Percentiles rank a stretch among this genome's conserved stretches.
These are phyloP conservation scores for Danaus chrysippus DNA, from an alignment of 2,888 invertebrate genomes.

Conservation along the genomic window DNA sequence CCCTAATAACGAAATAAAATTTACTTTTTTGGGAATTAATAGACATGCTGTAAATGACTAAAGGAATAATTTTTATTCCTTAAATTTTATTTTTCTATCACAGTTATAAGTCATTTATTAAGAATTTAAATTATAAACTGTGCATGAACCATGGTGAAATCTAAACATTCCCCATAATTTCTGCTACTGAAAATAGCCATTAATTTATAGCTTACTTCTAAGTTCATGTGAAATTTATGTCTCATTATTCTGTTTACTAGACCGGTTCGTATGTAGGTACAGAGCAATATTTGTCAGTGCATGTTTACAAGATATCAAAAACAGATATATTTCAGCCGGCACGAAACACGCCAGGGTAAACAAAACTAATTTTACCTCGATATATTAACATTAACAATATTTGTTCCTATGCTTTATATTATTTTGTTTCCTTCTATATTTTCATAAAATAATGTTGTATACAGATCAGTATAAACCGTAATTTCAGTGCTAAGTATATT, in stretches of 20 bases:
- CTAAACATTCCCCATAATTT: neutral
- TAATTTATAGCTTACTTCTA: conserved; percentile 3
- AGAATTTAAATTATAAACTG: neutral
- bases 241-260: conserved; percentile 24
- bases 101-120: neutral
- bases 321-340: conserved; percentile 30
- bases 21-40: too few relatives aligned
- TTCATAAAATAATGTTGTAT: too few relatives aligned
- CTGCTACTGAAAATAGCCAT: conserved; percentile 14
- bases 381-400: conserved; percentile 22
- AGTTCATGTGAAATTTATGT: conserved; percentile 15
- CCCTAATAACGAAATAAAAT: too few relatives aligned
- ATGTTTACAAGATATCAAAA: conserved; percentile 32
- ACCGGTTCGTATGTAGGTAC: conserved; percentile 20
- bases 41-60: too few relatives aligned
- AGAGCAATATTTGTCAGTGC: conserved; percentile 31
- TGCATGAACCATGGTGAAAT: neutral
- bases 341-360: conserved; percentile 26
- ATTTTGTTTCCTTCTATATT: neutral
- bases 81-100: neutral
- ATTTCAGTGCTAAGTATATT: too few relatives aligned
- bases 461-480: too few relatives aligned
- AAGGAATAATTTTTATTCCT: too few relatives aligned
- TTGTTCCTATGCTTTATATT: conserved; percentile 16
- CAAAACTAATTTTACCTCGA: conserved; percentile 25